phyloP scores from a whole-genome alignment of 2,113 vertebrate species.

The Toxostoma redivivum region DNA sequence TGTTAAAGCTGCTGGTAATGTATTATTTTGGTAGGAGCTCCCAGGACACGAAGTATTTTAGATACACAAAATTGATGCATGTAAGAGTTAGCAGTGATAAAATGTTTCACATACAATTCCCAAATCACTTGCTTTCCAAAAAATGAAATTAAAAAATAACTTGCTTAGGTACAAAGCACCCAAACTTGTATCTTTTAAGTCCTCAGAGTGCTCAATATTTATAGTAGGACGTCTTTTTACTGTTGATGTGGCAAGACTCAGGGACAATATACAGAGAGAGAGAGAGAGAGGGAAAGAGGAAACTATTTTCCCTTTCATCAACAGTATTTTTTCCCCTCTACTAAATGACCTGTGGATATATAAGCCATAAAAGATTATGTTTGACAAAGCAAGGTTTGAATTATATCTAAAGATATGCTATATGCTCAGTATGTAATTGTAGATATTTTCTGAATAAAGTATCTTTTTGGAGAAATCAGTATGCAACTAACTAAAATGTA shows the following conservation, averaged over 20 bases:
- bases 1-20: neutral
- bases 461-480: neutral
- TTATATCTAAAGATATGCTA: neutral
- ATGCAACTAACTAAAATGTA: neutral
- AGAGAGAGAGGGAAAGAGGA: neutral
- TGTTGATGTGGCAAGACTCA: neutral
- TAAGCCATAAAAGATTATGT: neutral
- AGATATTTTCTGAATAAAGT: neutral
- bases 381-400: neutral
- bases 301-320: conserved; percentile 34
- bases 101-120: conserved; percentile 2
- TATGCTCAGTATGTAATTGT: neutral
- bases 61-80: neutral
- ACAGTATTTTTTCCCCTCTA: neutral
- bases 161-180: conserved; percentile 1
- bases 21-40: neutral
- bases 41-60: neutral
- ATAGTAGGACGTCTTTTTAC: conserved; percentile 25
- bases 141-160: conserved; percentile 18
- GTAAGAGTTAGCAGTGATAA: neutral
- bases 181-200: conserved; percentile 1
- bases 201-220: neutral
- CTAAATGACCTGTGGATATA: conserved; percentile 11
- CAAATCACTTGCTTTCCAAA: neutral
- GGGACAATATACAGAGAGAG: neutral